Evolutionary conservation across 2,888 invertebrate genomes (phyloP).

Genomic region (Acleris holmiana): DNA sequence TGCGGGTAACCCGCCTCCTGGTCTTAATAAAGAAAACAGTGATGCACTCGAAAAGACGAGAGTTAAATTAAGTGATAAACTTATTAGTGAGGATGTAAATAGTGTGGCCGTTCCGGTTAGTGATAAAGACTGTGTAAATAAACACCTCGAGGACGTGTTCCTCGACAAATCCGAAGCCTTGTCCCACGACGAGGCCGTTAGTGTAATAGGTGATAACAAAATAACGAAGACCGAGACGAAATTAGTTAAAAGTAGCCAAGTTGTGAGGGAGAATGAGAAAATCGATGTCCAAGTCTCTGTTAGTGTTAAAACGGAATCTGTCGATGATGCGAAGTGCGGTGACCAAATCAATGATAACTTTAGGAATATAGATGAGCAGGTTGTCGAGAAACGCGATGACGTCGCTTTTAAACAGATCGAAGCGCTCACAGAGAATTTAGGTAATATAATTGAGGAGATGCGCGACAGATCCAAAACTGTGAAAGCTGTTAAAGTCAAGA

Average conservation of each 20-base stretch:
- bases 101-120: constrained; percentile 38
- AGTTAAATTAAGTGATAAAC: constrained; percentile 35
- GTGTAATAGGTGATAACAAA: constrained; percentile 46
- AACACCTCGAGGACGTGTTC: constrained; percentile 38
- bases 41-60: constrained; percentile 34
- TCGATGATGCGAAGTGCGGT: constrained; percentile 51
- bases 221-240: constrained; percentile 58
- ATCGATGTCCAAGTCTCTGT: constrained; percentile 57
- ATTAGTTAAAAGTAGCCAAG: constrained; percentile 57
- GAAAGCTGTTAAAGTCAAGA: constrained; percentile 46
- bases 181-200: constrained; percentile 57
- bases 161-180: constrained; percentile 56
- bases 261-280: constrained; percentile 53
- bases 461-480: constrained; percentile 60
- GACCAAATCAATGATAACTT: constrained; percentile 52
- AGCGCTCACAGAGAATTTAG: constrained; percentile 71
- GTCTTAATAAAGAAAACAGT: background rate
- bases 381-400: constrained; percentile 49
- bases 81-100: constrained; percentile 46
- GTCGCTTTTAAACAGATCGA: constrained; percentile 68
- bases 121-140: constrained; percentile 40
- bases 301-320: constrained; percentile 54
- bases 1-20: background rate
- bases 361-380: constrained; percentile 50
- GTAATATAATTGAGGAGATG: constrained; percentile 72